Evolutionary conservation across 2,113 vertebrate species (phyloP), one percentile per base, ranked within the genome.

Genomic region (Corythaixoides concolor): DNA sequence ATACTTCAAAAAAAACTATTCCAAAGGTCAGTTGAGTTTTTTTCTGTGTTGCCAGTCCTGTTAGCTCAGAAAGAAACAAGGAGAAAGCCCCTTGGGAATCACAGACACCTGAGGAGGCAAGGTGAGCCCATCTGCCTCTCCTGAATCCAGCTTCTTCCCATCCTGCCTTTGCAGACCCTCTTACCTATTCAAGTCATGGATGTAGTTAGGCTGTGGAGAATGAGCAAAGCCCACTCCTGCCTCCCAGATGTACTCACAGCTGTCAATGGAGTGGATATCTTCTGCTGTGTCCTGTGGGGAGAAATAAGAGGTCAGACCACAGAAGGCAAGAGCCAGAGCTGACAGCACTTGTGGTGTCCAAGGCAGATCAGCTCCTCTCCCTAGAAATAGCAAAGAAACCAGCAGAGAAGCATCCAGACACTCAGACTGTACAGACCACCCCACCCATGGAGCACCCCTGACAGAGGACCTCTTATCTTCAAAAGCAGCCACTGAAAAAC

Each of bases 231-330:
- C 99, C 96, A 99, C 99, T 5, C 99, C 99, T 2, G 99, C 99
- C 96, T 99, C 99, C 99, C 99, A 99, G 97, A 99, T 99, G 98
- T 99, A 99, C 90, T 99, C 99, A 91, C 99, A 99, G 98, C 99
- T 99, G 98, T 99, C 99, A 15, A 99, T 98, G 33, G 99, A 99
- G 95, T 99, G 99, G 94, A 99, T 98, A 95, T 98, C 99, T 97
- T 99, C 99, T 7, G 98, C 98, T 1, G 98, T 98, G 95, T 99
- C 99, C 99, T 99, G 87, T 28, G n/a, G 84, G 81, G 62, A 80
- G 53, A 52, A 33, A 37, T 11, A 76, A 47, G 41, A 93, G 58
- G 27, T n/a, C 66, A 66, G 64, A 79, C 19, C 21, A 37, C 41
- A 50, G 33, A 50, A 87, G 35, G n/a, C 30, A 89, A 60, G 17